Base-by-base conservation (phyloP, 2,888 invertebrate species). In the Caenorhabditis becei region DNA sequence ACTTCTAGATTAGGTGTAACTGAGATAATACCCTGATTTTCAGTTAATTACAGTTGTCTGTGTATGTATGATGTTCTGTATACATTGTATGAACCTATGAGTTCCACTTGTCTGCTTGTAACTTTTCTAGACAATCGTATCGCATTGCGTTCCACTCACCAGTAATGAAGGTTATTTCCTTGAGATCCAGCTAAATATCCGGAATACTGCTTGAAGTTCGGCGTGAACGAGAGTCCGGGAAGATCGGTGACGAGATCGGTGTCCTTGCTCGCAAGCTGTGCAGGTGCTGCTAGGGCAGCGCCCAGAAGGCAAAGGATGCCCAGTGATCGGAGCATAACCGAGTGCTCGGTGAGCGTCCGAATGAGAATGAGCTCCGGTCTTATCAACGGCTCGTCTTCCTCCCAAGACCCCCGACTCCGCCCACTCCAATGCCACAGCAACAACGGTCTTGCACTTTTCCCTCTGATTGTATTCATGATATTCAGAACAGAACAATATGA, bases 191-290 rank as follows among this genome's bases (percentile, higher is more conserved):
- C 80, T 14, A 89, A 69, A 71, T 80, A 92, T 16, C 92, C 92
- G n/a, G 92, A 92, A 82, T 92, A 92, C 51, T 92, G 92, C 63
- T 91, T 91, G 89, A 92, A 92, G 18, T 72, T 86, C 2, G 85
- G 83, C 2, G 72, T 71, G 65, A 88, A 89, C 0, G 85, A 82
- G 10, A 89, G 77, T 16, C 88, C 87, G 18, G 88, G 88, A 41
- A 87, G 79, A 63, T 70, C 58, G 2, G 72, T 79, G 23, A 88
- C 63, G 65, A 83, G 75, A 78, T 87, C 88, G n/a, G 66, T 66
- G 8, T 32, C 47, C 61, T 84, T 82, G 18, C 37, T 53, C 23
- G 77, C 82, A 51, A 70, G 23, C 24, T 63, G 66, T 5, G 69
- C 62, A 47, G 67, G 47, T 35, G 56, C 70, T 44, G 69, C 77